These are phyloP conservation scores for Mesocentrotus franciscanus DNA, from an alignment of 53 echinoderm and acorn worm genomes.

Conservation along the genomic window DNA sequence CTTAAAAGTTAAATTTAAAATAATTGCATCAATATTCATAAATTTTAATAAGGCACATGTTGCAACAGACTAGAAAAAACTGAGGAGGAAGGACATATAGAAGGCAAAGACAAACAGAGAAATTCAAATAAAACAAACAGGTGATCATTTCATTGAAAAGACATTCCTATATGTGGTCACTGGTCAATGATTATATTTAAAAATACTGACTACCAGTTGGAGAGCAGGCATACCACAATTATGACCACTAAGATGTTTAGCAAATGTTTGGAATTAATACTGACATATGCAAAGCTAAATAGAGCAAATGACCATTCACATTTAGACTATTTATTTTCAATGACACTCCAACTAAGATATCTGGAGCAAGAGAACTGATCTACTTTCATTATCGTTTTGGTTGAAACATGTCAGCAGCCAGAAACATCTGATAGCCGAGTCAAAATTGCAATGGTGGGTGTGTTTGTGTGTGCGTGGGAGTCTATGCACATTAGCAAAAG, in stretches of 20 bases:
- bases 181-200: background rate
- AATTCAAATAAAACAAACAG: background rate
- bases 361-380: background rate
- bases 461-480: background rate
- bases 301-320: constrained; percentile 24
- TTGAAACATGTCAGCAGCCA: background rate
- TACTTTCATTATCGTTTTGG: constrained; percentile 6
- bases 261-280: constrained; percentile 15
- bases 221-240: background rate
- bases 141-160: background rate
- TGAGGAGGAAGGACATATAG: background rate
- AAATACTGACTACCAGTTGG: background rate
- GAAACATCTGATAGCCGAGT: constrained; percentile 26
- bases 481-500: background rate
- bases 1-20: no score
- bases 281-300: constrained; percentile 12
- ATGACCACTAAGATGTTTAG: background rate
- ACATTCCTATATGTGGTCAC: no score
- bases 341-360: background rate
- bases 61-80: no score
- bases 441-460: constrained; percentile 18
- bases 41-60: no score
- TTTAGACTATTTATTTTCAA: background rate
- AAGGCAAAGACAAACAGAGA: background rate
- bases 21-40: no score